phyloP scores from a whole-genome alignment of 2,797 vertebrate species.

The Chanos chanos region DNA sequence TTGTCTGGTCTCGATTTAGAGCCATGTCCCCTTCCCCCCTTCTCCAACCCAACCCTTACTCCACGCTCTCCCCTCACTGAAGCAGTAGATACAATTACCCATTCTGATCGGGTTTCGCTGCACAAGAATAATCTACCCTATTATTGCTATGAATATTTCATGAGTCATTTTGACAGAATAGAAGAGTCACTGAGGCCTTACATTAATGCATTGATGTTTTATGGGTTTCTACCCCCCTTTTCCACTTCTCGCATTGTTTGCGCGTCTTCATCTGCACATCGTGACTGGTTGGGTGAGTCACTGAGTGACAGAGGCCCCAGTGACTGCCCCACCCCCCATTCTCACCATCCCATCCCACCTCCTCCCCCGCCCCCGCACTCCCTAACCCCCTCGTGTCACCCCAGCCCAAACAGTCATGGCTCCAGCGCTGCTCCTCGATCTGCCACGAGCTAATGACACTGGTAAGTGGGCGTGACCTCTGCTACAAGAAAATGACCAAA shows the following conservation, averaged over 20 bases:
- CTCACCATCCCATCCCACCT: too few species aligned
- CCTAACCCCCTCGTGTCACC: not conserved
- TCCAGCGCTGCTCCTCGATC: constrained; percentile 12
- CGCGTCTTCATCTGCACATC: constrained; percentile 25
- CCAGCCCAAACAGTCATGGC: not conserved
- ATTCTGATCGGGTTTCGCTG: constrained; percentile 52
- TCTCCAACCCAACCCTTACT: not conserved
- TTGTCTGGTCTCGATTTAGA: constrained; percentile 34
- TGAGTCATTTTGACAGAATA: constrained; percentile 50
- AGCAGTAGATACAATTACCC: constrained; percentile 51
- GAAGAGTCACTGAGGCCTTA: constrained; percentile 36
- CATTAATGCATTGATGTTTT: constrained; percentile 34
- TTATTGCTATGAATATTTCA: constrained; percentile 54
- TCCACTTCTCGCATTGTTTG: constrained; percentile 17
- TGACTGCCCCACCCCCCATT: not conserved
- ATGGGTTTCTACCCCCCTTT: not conserved
- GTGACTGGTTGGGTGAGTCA: constrained; percentile 16
- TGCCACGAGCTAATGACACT: constrained; percentile 9
- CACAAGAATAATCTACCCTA: constrained; percentile 52
- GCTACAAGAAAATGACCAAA: constrained; percentile 12
- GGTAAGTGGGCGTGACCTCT: not conserved
- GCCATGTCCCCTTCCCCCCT: constrained; percentile 3
- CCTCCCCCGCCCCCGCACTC: too few species aligned
- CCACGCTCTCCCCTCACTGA: constrained; percentile 10
- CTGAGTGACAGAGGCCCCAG: constrained; percentile 12